A percentile compares a stretch with the other conserved stretches of the same genome.
phyloP scores from a whole-genome alignment of 2,113 vertebrate genomes.

The Ptilorrhoa leucosticta region DNA sequence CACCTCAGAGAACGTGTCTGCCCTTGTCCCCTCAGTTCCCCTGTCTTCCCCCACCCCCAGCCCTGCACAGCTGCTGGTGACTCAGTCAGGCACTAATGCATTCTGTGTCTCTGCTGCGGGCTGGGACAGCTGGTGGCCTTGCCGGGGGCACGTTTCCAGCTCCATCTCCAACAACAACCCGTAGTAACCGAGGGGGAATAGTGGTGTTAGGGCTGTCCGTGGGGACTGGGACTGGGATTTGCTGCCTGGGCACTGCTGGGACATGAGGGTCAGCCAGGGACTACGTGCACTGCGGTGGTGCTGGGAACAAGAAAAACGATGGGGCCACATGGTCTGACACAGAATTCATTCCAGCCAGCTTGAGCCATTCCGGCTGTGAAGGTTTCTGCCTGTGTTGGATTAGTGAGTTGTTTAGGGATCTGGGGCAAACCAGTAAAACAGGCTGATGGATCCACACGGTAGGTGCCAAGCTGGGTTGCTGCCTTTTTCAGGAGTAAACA shows the following conservation, averaged over 20 bases:
- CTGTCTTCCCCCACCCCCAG: neutral
- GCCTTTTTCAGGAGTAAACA: slow-evolving; percentile 46
- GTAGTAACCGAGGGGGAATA: accelerated
- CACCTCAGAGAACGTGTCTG: neutral
- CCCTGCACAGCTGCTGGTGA: neutral
- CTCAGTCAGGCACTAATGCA: accelerated
- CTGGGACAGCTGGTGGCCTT: neutral
- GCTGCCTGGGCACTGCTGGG: neutral
- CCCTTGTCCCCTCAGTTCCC: neutral
- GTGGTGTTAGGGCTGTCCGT: no score
- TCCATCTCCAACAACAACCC: accelerated
- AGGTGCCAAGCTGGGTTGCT: slow-evolving; percentile 32
- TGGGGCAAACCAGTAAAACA: slow-evolving; percentile 49
- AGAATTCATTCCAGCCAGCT: neutral
- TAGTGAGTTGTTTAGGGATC: neutral
- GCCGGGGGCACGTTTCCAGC: neutral
- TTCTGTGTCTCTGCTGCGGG: accelerated
- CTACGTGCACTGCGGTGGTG: accelerated
- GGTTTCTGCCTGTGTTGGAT: neutral
- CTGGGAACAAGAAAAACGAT: neutral
- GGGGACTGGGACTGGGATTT: neutral
- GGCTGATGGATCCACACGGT: neutral
- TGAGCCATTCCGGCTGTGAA: neutral
- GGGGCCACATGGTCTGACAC: accelerated
- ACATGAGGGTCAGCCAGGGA: neutral